These are phyloP conservation scores for Epinotia brunnichana DNA, from an alignment of 2,888 invertebrate species.

Conservation along the genomic window DNA sequence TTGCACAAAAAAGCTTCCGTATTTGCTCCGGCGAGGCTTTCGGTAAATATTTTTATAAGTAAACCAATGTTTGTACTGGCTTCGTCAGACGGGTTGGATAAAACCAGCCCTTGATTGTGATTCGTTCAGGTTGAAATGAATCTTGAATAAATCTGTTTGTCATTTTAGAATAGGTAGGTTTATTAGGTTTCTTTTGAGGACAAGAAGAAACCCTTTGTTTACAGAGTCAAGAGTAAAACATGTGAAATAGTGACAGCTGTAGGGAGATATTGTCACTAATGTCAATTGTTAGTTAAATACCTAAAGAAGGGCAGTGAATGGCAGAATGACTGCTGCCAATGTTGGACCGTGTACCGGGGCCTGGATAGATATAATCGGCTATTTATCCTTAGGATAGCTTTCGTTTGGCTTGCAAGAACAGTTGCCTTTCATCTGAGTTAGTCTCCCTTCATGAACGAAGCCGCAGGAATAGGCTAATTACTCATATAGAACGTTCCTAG, in stretches of 20 bases:
- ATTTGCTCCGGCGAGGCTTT: slow-evolving; percentile 70
- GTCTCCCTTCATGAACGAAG: background rate
- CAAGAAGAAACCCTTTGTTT: no score
- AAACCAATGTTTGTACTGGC: slow-evolving; percentile 79
- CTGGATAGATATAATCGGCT: background rate
- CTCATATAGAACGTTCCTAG: slow-evolving; percentile 18
- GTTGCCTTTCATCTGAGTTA: slow-evolving; percentile 50
- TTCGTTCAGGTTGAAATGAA: slow-evolving; percentile 62
- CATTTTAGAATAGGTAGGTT: background rate
- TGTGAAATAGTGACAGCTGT: no score
- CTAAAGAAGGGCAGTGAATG: no score
- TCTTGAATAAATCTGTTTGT: slow-evolving; percentile 62
- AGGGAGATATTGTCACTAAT: no score
- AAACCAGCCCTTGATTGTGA: slow-evolving; percentile 70
- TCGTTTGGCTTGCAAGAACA: slow-evolving; percentile 44
- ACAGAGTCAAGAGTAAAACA: no score
- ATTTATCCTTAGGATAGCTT: background rate
- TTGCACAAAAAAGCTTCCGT: slow-evolving; percentile 69
- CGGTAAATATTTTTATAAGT: slow-evolving; percentile 82
- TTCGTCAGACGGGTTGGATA: slow-evolving; percentile 75
- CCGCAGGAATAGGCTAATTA: slow-evolving; percentile 8
- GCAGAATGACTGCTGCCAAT: no score
- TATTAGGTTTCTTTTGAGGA: no score
- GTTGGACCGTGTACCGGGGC: no score
- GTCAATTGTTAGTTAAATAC: no score